Percentiles rank a stretch among this genome's conserved stretches.
These are phyloP conservation scores for Hippocampus mohnikei DNA, from an alignment of 2,113 vertebrate genomes.

Conservation along the genomic window DNA sequence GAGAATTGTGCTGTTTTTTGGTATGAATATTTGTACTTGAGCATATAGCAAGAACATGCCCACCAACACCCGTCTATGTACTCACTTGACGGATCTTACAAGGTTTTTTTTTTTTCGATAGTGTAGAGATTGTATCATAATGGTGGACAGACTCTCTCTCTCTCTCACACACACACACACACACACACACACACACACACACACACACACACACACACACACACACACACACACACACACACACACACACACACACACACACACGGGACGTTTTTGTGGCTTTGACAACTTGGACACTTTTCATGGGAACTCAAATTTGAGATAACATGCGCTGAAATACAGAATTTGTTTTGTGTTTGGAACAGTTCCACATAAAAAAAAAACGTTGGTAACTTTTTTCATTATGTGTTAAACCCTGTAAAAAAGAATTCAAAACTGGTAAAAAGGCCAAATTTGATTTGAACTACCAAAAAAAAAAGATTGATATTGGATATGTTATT, in stretches of 20 bases:
- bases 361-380: too few species aligned
- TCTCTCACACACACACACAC: background rate
- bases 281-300: background rate
- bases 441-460: background rate
- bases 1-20: constrained; percentile 79
- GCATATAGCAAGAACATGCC: constrained; percentile 68
- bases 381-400: too few species aligned
- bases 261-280: background rate
- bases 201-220: background rate
- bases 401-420: too few species aligned
- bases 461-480: background rate
- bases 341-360: too few species aligned
- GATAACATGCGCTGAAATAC: too few species aligned
- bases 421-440: too few species aligned
- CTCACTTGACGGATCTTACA: background rate
- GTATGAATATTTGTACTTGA: constrained; percentile 81
- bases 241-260: background rate
- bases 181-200: background rate
- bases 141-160: background rate
- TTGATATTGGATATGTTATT: too few species aligned
- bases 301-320: background rate
- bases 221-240: background rate
- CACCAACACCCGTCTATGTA: background rate
- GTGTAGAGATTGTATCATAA: background rate
- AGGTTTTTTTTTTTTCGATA: background rate